phyloP scores from a whole-genome alignment of 2,888 invertebrate genomes.

The Megaustenia siamemsis region DNA sequence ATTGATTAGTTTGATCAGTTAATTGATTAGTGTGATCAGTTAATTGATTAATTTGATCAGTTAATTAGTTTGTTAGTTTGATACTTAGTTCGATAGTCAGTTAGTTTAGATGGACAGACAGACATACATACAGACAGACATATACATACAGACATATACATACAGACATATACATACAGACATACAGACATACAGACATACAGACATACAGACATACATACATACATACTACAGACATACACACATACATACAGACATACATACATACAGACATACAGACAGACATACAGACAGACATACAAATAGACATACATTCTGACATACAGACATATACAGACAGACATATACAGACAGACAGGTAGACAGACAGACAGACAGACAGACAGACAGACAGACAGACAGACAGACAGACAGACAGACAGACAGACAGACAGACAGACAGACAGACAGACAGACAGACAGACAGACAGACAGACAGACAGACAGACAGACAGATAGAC shows the following conservation, averaged over 20 bases:
- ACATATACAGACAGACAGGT: too few species aligned
- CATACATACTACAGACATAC: too few species aligned
- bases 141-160: conserved; percentile 12
- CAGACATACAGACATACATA: conserved; percentile 20
- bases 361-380: too few species aligned
- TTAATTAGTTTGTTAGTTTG: too few species aligned
- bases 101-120: background rate
- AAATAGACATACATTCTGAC: background rate
- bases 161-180: conserved; percentile 24
- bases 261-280: background rate
- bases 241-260: background rate
- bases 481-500: conserved; percentile 21
- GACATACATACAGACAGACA: conserved; percentile 19
- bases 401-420: too few species aligned
- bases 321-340: too few species aligned
- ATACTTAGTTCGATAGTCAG: too few species aligned
- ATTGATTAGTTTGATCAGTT: too few species aligned
- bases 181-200: conserved; percentile 30
- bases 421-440: conserved; percentile 7
- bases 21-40: too few species aligned
- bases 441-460: conserved; percentile 19
- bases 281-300: background rate
- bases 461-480: conserved; percentile 28
- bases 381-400: too few species aligned
- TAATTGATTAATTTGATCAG: too few species aligned